These are phyloP conservation scores for Phymastichus coffea DNA, from an alignment of 1,140 invertebrate genomes.

Conservation along the genomic window DNA sequence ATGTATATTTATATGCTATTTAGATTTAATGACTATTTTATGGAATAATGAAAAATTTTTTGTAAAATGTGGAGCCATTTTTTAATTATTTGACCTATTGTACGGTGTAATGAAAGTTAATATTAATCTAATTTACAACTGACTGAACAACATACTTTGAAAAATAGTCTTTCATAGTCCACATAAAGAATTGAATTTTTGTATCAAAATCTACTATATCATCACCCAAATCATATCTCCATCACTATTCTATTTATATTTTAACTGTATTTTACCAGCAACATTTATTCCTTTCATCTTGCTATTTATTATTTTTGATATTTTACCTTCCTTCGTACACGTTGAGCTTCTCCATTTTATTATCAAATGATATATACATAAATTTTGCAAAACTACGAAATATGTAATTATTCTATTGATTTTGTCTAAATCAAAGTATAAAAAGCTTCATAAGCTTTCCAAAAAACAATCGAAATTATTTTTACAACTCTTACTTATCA, in stretches of 20 bases:
- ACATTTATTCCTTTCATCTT: slow-evolving; percentile 5
- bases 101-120: too few relatives aligned
- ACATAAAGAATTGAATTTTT: too few relatives aligned
- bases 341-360: not conserved
- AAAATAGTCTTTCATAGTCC: too few relatives aligned
- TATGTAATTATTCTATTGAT: too few relatives aligned
- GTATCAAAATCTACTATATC: too few relatives aligned
- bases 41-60: not conserved
- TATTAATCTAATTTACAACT: too few relatives aligned
- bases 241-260: slow-evolving; percentile 2
- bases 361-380: not conserved
- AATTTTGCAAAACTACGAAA: not conserved
- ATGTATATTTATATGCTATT: slow-evolving; percentile 1
- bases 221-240: too few relatives aligned
- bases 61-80: too few relatives aligned
- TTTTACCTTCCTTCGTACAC: not conserved
- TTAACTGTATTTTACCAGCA: not conserved
- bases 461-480: not conserved
- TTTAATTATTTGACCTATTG: too few relatives aligned
- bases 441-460: not conserved
- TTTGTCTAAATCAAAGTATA: too few relatives aligned
- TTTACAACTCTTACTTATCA: too few relatives aligned
- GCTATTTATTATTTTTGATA: slow-evolving; percentile 10
- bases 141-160: too few relatives aligned
- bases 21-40: slow-evolving; percentile 8